Percentiles rank a stretch among this genome's conserved stretches.
Evolutionary conservation across 2,797 vertebrate genomes (phyloP).

Genomic region (Poeciliopsis gracilis): DNA sequence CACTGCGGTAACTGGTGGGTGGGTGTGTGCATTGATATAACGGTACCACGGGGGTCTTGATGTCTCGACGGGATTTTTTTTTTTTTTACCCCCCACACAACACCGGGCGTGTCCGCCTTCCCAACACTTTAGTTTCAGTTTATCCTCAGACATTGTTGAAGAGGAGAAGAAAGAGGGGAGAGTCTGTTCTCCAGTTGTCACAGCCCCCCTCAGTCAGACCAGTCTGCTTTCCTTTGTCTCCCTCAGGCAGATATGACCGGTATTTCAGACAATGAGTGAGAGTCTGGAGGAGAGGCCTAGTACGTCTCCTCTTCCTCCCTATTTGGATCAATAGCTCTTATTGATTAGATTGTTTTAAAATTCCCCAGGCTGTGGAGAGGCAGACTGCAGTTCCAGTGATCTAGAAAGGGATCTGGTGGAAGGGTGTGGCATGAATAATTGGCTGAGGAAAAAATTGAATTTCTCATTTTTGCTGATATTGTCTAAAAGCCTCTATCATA

Average conservation of each 20-base stretch:
- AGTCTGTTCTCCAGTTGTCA: slow-evolving; percentile 55
- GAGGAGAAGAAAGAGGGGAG: neutral
- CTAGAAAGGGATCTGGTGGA: slow-evolving; percentile 14
- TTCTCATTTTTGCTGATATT: neutral
- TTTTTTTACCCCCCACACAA: slow-evolving; percentile 28
- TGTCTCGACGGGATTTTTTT: slow-evolving; percentile 58
- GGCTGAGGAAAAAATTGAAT: slow-evolving; percentile 20
- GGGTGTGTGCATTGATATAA: slow-evolving; percentile 52
- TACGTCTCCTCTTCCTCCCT: neutral
- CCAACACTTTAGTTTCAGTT: slow-evolving; percentile 30
- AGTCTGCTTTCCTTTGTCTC: slow-evolving; percentile 63
- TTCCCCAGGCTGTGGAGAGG: slow-evolving; percentile 46
- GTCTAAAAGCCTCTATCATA: neutral
- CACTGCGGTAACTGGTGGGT: slow-evolving; percentile 59
- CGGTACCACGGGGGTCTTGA: slow-evolving; percentile 42
- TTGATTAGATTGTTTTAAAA: slow-evolving; percentile 47
- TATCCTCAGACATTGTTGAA: slow-evolving; percentile 43
- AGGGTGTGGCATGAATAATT: slow-evolving; percentile 74
- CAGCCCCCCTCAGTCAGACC: slow-evolving; percentile 28
- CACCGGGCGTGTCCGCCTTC: slow-evolving; percentile 65
- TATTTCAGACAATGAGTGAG: slow-evolving; percentile 61
- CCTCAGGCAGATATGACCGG: slow-evolving; percentile 50
- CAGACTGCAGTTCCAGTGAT: slow-evolving; percentile 37
- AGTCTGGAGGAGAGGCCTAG: slow-evolving; percentile 31
- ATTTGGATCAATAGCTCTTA: slow-evolving; percentile 54